Percentiles rank a stretch among this genome's conserved stretches.
Evolutionary conservation across 2,888 invertebrate genomes (phyloP).

Genomic region (Meta bourneti): DNA sequence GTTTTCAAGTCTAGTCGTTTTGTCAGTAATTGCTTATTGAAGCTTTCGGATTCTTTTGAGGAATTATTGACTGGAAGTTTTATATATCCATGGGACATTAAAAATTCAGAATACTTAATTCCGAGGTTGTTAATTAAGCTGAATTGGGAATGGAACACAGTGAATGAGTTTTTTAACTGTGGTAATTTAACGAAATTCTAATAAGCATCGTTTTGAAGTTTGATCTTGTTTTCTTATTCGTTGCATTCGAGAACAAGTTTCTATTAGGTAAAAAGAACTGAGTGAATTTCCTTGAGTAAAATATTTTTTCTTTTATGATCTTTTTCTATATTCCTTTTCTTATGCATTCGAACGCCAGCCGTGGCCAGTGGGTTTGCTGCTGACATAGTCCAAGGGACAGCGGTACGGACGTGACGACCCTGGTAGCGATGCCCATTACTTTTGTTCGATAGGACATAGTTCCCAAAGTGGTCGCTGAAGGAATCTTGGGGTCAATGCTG

Average conservation of each 20-base stretch:
- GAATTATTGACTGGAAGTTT: neutral
- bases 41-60: neutral
- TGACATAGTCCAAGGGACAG: too few relatives aligned
- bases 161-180: neutral
- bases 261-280: neutral
- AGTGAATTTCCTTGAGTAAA: too few relatives aligned
- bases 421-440: too few relatives aligned
- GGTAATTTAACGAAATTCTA: neutral
- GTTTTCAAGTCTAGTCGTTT: neutral
- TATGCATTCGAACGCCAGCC: too few relatives aligned
- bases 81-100: neutral
- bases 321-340: too few relatives aligned
- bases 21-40: neutral
- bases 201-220: neutral
- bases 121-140: neutral
- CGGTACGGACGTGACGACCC: too few relatives aligned
- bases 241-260: neutral
- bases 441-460: too few relatives aligned
- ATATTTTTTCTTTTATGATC: too few relatives aligned
- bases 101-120: neutral
- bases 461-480: too few relatives aligned
- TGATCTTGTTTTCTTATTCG: neutral
- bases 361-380: too few relatives aligned
- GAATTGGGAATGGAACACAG: neutral
- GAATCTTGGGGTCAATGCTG: too few relatives aligned